Conservation (phyloP, 92 coral and sea anemone species). For the Plumapathes pennacea region DNA sequence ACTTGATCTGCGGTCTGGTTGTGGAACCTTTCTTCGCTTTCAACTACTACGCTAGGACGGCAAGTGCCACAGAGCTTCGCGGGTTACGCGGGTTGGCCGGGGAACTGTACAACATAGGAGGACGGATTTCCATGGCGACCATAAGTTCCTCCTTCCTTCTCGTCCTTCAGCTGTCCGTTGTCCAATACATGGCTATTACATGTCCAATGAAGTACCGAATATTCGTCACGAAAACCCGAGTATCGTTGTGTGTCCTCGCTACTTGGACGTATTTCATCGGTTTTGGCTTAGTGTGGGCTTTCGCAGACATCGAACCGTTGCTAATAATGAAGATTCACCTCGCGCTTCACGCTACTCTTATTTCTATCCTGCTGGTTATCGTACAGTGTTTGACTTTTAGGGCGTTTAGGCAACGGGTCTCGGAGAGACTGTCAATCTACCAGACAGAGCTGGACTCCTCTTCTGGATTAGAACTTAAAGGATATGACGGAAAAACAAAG, state of each 20-base stretch:
- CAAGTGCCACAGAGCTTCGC: neutral
- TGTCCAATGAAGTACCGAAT: constrained; percentile 60
- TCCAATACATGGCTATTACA: constrained; percentile 68
- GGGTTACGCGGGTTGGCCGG: constrained; percentile 16
- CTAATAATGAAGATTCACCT: constrained; percentile 58
- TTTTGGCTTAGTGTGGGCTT: constrained; percentile 62
- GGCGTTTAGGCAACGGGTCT: no score
- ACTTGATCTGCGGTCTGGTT: constrained; percentile 60
- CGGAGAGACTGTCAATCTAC: no score
- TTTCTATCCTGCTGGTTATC: constrained; percentile 44
- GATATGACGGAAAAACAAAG: no score
- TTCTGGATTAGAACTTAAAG: no score
- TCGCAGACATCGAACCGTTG: no score
- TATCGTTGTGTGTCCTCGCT: constrained; percentile 32
- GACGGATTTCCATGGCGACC: constrained; percentile 54
- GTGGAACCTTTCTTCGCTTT: constrained; percentile 76
- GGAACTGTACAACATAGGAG: constrained; percentile 40
- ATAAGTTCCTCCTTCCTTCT: constrained; percentile 67
- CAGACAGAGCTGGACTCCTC: no score
- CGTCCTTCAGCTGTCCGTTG: constrained; percentile 61
- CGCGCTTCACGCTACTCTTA: constrained; percentile 59
- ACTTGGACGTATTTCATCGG: constrained; percentile 59
- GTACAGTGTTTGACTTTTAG: constrained; percentile 55
- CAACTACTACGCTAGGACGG: constrained; percentile 23
- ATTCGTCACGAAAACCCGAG: constrained; percentile 43